Percentiles rank a stretch among this genome's conserved stretches.
These are phyloP conservation scores for Leptinotarsa defecta DNA, from an alignment of 1,140 invertebrate genomes.

Conservation along the genomic window DNA sequence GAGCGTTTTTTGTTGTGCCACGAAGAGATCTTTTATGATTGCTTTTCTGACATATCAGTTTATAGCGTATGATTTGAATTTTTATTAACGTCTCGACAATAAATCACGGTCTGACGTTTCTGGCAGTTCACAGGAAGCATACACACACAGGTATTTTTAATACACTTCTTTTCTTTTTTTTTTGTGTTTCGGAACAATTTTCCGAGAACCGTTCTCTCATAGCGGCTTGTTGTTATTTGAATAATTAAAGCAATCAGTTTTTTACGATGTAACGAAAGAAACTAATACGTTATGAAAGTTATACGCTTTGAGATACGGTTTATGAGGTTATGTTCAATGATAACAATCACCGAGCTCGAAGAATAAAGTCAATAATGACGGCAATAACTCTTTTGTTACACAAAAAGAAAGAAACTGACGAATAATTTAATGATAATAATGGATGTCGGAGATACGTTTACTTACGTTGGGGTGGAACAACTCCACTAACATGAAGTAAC, in stretches of 20 bases:
- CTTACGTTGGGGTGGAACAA: no score
- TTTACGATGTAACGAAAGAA: slow-evolving; percentile 11
- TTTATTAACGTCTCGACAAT: slow-evolving; percentile 47
- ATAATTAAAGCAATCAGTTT: slow-evolving; percentile 20
- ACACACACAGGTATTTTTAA: background rate
- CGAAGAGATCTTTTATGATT: slow-evolving; percentile 40
- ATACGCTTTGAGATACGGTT: background rate
- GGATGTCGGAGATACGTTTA: no score
- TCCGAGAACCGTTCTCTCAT: background rate
- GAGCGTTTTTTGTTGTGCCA: slow-evolving; percentile 32
- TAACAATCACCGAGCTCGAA: background rate
- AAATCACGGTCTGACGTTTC: slow-evolving; percentile 44
- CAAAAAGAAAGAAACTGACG: background rate
- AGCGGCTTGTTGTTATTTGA: slow-evolving; percentile 7
- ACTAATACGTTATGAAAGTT: background rate
- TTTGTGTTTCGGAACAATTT: background rate
- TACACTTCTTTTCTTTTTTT: background rate
- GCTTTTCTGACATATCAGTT: slow-evolving; percentile 47
- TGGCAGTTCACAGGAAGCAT: background rate
- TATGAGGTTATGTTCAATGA: background rate
- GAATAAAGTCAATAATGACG: background rate
- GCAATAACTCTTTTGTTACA: background rate
- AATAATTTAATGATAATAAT: no score
- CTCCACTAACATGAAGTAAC: no score
- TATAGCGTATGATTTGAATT: slow-evolving; percentile 53